Evolutionary conservation across 2,797 vertebrate species (phyloP).

Genomic region (Microhierax caerulescens): DNA sequence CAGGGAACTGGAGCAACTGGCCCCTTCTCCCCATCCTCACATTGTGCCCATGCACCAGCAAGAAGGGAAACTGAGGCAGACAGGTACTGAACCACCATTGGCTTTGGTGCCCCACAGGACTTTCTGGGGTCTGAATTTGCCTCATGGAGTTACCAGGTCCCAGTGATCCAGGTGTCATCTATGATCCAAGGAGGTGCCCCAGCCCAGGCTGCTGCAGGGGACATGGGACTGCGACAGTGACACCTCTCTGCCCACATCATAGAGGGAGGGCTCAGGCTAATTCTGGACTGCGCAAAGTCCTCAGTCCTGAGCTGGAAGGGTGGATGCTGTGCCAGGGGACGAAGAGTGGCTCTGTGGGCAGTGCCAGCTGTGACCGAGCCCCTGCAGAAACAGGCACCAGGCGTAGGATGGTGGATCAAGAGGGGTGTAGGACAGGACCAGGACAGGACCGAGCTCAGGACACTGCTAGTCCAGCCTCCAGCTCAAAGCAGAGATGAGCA

Average conservation of each 20-base stretch:
- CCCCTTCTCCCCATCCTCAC: neutral
- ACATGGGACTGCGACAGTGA: neutral
- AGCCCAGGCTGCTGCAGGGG: neutral
- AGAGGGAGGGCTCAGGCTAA: neutral
- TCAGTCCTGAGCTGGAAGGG: neutral
- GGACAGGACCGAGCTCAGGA: too few relatives aligned
- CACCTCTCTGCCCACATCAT: neutral
- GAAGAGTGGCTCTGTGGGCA: neutral
- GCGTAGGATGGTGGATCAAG: neutral
- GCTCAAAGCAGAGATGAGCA: neutral
- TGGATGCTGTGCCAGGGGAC: neutral
- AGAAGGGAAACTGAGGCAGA: neutral
- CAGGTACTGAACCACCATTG: rapidly evolving
- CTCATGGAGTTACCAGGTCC: neutral
- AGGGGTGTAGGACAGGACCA: neutral
- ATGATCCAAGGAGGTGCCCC: neutral
- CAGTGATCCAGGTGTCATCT: rapidly evolving
- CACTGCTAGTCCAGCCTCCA: neutral
- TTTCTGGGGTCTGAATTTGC: neutral
- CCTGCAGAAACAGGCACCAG: neutral
- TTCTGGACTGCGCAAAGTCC: neutral
- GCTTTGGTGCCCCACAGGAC: rapidly evolving
- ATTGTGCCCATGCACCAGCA: rapidly evolving
- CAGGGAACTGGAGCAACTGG: neutral
- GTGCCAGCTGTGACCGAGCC: neutral